Base-by-base conservation (phyloP, 2,888 invertebrate genomes). In the Branchellion lobata region DNA sequence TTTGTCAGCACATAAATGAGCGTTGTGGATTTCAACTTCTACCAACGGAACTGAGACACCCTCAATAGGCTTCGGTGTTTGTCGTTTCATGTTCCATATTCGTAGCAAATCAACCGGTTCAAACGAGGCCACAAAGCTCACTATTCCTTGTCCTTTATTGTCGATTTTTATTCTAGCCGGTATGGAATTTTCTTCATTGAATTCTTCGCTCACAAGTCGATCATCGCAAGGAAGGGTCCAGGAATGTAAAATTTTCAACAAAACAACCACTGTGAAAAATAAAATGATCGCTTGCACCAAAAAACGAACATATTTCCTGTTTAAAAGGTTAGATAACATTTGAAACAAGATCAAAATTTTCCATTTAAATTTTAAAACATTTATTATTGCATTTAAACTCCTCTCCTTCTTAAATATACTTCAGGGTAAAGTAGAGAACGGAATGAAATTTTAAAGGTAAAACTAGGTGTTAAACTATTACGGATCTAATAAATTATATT, bases 121-220 rank as follows among this genome's bases (percentile, higher is more conserved):
- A 33, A 79, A 79, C 14, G 79, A 79, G 8, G 75, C 79, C 21
- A 75, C 68, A 31, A 79, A 61, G 40, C 68, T 74, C 0, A 79
- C 79, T 27, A 34, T 27, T 27, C 75, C 51, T 36, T 14, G 11
- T 65, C 75, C 79, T 1, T 34, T 53, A 14, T n/a, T 36, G 14
- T 74, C 75, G n/a, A 79, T 65, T 75, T 79, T 79, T 29, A 79
- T n/a, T 75, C 47, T 69, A 21, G 79, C 79, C 21, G 68, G 79
- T 36, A 79, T 79, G 5, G 34, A 51, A 33, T 79, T 34, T 51
- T 36, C 57, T 27, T 79, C 61, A 34, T 65, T 57, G 57, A 27
- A 33, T 8, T 57, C 65, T 65, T 33, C 29, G 14, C 3, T 33
- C 36, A 34, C 27, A 65, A 34, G 57, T 33, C 2, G 29, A 0